phyloP scores from a whole-genome alignment of 2,113 vertebrate genomes.

The Xiphophorus hellerii region DNA sequence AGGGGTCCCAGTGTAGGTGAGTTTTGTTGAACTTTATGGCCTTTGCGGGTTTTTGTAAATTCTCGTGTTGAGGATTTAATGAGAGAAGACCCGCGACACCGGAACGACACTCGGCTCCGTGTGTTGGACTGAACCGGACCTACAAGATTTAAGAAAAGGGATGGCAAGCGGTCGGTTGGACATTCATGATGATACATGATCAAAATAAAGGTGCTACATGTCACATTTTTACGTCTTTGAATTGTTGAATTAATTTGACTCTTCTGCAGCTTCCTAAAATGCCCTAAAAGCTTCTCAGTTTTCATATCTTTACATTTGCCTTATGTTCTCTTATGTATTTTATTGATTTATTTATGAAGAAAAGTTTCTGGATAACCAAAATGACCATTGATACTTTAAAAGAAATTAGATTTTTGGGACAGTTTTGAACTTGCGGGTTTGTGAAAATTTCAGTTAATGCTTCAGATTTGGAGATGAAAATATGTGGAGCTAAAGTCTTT shows the following conservation, averaged over 20 bases:
- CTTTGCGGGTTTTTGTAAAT: background rate
- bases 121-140: conserved; percentile 48
- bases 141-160: conserved; percentile 21
- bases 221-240: conserved; percentile 22
- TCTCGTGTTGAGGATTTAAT: background rate
- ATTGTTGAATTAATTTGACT: background rate
- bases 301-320: background rate
- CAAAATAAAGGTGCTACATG: conserved; percentile 44
- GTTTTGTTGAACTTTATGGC: conserved; percentile 3
- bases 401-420: too few relatives aligned
- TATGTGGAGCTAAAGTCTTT: too few relatives aligned
- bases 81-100: background rate
- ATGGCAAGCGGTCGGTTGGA: conserved; percentile 2
- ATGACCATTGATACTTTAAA: too few relatives aligned
- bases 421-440: too few relatives aligned
- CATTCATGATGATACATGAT: conserved; percentile 21
- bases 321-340: background rate
- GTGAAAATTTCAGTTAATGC: too few relatives aligned
- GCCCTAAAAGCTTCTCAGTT: background rate
- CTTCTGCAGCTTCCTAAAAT: background rate
- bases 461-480: too few relatives aligned
- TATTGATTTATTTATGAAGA: background rate
- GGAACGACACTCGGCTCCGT: background rate
- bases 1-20: conserved; percentile 14
- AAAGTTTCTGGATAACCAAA: too few relatives aligned